Conservation (phyloP, 2,797 vertebrate genomes). For the Darevskia mixta region DNA sequence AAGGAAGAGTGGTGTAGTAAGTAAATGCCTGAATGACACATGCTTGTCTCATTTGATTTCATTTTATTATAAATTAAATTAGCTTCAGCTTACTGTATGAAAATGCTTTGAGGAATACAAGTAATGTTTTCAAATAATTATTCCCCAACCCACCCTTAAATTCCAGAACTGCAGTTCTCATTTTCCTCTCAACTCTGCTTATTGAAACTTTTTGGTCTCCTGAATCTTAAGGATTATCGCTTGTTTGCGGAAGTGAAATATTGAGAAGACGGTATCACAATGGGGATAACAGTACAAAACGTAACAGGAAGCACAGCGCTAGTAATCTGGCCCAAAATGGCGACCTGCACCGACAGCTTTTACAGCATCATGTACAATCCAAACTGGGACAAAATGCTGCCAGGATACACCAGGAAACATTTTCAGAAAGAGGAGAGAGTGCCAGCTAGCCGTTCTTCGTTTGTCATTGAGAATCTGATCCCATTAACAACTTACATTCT, state of each 20-base stretch:
- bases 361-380: constrained; percentile 93
- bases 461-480: constrained; percentile 84
- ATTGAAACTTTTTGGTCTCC: neutral
- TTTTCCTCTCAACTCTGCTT: neutral
- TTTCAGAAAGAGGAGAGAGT: constrained; percentile 89
- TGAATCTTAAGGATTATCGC: neutral
- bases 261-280: constrained; percentile 42
- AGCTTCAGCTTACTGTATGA: neutral
- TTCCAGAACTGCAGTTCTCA: constrained; percentile 36
- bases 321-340: constrained; percentile 85
- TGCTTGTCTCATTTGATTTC: neutral
- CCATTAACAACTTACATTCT: constrained; percentile 88
- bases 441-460: constrained; percentile 84
- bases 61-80: constrained; percentile 3
- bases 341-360: constrained; percentile 86
- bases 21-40: neutral
- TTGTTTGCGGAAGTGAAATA: neutral
- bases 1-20: neutral
- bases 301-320: constrained; percentile 84
- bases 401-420: constrained; percentile 85
- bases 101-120: neutral
- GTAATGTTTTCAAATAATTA: neutral
- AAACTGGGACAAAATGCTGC: constrained; percentile 87
- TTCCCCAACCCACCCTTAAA: constrained; percentile 1
- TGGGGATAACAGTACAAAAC: constrained; percentile 86